Evolutionary conservation across 1,140 invertebrate species (phyloP).

Genomic region (Atopsyche davidsoni): DNA sequence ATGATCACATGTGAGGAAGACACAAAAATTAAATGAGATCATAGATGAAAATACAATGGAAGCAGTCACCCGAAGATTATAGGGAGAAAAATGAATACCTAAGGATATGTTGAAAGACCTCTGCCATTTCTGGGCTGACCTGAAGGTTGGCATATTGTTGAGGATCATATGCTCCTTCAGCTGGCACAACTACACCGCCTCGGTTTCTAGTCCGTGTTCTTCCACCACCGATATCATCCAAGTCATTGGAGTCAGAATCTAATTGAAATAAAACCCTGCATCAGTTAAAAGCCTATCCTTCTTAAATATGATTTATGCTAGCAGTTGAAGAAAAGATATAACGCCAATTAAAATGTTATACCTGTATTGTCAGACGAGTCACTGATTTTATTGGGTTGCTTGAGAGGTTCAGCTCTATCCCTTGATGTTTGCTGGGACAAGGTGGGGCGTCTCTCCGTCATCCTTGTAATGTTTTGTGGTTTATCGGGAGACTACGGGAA

Average conservation of each 20-base stretch:
- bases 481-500: constrained; percentile 23
- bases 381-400: constrained; percentile 18
- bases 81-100: too few relatives aligned
- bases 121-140: constrained; percentile 80
- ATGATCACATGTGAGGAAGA: not conserved
- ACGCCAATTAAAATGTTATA: constrained; percentile 3
- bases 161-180: constrained; percentile 72
- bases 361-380: constrained; percentile 29
- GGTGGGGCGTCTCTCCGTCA: constrained; percentile 21
- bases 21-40: too few relatives aligned
- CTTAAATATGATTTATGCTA: not conserved
- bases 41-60: too few relatives aligned
- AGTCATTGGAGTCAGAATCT: constrained; percentile 33
- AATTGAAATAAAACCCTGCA: not conserved
- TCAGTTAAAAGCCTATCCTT: constrained; percentile 5
- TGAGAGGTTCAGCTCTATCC: constrained; percentile 14
- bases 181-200: constrained; percentile 41
- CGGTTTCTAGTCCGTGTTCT: constrained; percentile 39
- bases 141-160: constrained; percentile 78
- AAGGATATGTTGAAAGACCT: constrained; percentile 88
- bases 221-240: constrained; percentile 38
- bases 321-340: not conserved
- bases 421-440: constrained; percentile 24
- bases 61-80: too few relatives aligned
- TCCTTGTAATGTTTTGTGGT: constrained; percentile 26